Evolutionary conservation across 2,797 vertebrate genomes (phyloP), one percentile per base, ranked within the genome.

Genomic region (Tarsius wallacei): DNA sequence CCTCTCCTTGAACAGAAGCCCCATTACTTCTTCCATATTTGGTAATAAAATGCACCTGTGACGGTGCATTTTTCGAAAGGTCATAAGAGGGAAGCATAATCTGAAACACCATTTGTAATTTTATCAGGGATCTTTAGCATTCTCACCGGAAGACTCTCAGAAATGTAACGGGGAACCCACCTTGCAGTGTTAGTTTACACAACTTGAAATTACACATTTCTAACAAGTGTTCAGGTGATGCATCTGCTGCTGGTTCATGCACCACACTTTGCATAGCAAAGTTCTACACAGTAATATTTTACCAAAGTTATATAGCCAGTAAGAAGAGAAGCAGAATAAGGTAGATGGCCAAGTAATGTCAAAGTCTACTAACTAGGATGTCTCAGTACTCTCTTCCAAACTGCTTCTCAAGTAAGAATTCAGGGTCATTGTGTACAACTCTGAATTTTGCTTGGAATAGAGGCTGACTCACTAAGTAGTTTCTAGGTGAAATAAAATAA

Each of bases 1-100:
- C 33, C 6, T 74, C 19, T 4, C n/a, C 24, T 16, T 64, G 13
- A 95, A 82, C 5, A 95, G 51, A 84, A 53, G 24, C 24, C 12
- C 15, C 53, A 84, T 81, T 70, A 84, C 33, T 90, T 85, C 33
- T 87, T 86, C 42, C 33, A 76, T 6, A 31, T 0, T 31, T 84
- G 59, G 14, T 84, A 71, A 73, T 90, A 93, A 87, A 94, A 94
- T 70, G 24, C 3, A 51, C 57, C 63, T 51, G 8, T 42, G n/a
- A 85, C 51, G 86, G 24, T 26, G n/a, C n/a, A 78, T 49, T 90
- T 74, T 96, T 85, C 83, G 81, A 55, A 87, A 74, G 9, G 12
- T 66, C 42, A 2, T 74, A 74, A 71, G 36, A 85, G 59, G 47
- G 28, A 93, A 53, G 87, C 63, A 42, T 42, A 70, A 85, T 61